Percentiles rank a stretch among this genome's conserved stretches.
These are phyloP conservation scores for Noctua pronuba DNA, from an alignment of 2,888 invertebrate species.

Conservation along the genomic window DNA sequence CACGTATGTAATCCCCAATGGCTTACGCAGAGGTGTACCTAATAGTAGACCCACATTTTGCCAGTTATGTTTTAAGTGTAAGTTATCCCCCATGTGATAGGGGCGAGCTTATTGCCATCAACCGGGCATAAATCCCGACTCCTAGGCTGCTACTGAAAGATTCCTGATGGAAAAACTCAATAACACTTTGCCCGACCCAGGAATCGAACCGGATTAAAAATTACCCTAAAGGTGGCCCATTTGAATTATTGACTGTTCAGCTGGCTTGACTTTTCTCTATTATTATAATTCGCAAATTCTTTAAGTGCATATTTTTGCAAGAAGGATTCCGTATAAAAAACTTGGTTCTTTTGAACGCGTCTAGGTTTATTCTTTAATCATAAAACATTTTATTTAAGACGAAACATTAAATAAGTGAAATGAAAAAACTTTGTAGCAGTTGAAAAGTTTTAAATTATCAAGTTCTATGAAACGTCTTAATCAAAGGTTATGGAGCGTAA, in stretches of 20 bases:
- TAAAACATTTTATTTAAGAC: neutral
- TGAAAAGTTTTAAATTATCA: constrained; percentile 31
- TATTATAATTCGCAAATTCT: neutral
- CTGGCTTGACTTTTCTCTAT: neutral
- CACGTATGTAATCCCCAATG: too few relatives aligned
- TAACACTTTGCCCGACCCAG: too few relatives aligned
- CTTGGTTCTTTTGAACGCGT: neutral
- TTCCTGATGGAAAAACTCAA: too few relatives aligned
- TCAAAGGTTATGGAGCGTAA: constrained; percentile 20
- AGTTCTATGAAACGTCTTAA: constrained; percentile 15
- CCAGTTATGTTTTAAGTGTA: too few relatives aligned
- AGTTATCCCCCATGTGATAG: too few relatives aligned
- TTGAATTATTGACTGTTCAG: neutral
- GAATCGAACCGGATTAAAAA: too few relatives aligned
- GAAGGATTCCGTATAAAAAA: neutral
- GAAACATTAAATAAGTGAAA: constrained; percentile 21
- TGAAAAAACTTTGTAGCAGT: constrained; percentile 34
- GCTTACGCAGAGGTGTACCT: too few relatives aligned
- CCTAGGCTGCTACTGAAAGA: too few relatives aligned
- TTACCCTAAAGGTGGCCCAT: too few relatives aligned
- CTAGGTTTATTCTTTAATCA: neutral
- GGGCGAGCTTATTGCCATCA: too few relatives aligned
- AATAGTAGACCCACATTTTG: too few relatives aligned
- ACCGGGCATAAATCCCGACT: too few relatives aligned
- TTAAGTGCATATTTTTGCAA: neutral